Conservation (phyloP, 1,140 invertebrate genomes). For the Drosophila subpulchrella region DNA sequence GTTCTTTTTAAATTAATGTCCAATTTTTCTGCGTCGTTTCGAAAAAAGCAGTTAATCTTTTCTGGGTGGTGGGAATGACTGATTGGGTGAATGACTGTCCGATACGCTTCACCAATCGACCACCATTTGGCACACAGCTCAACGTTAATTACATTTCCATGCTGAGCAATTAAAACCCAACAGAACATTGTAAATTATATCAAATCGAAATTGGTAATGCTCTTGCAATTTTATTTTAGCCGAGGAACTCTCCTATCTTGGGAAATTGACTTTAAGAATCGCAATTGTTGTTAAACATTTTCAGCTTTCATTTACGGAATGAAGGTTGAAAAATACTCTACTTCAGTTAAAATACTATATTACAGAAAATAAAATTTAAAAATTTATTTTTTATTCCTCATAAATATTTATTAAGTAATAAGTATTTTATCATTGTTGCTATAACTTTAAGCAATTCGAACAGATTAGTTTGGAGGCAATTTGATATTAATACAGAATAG, state of each 20-base stretch:
- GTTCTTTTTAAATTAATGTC: background rate
- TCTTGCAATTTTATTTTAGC: background rate
- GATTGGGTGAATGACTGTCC: conserved; percentile 28
- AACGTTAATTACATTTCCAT: conserved; percentile 65
- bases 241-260: background rate
- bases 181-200: background rate
- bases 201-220: conserved; percentile 1
- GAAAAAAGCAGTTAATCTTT: background rate
- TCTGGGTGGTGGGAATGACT: conserved; percentile 7
- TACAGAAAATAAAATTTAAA: no score
- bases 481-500: no score
- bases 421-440: no score
- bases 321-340: no score
- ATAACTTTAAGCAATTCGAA: no score
- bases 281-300: no score
- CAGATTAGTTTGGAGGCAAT: no score
- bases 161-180: conserved; percentile 51
- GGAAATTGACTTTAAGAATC: background rate
- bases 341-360: no score
- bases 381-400: no score
- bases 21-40: background rate
- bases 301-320: no score
- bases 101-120: conserved; percentile 26
- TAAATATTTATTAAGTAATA: no score
- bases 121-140: conserved; percentile 29